Evolutionary conservation across 2,888 invertebrate species (phyloP), one percentile per base, ranked within the genome.

Genomic region (Peribatodes rhomboidaria): DNA sequence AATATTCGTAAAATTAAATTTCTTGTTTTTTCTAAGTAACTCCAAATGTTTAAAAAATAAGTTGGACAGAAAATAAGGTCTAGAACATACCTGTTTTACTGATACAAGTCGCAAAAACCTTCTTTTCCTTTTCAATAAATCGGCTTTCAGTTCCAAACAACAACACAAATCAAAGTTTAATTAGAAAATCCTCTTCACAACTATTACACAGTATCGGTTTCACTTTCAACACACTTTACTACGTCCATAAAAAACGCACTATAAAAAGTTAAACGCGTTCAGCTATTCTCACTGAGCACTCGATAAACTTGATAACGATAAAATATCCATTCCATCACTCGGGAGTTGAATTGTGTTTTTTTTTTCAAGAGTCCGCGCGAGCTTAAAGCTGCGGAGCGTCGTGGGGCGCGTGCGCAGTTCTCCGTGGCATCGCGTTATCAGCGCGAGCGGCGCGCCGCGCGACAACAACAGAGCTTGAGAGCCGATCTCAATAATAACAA

Each of bases 401-500:
- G 69, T 75, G 70, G 77, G 80, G 86, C 91, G 90, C 91, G 90
- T 87, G 92, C 89, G 85, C 92, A 83, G 88, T 81, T 81, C 88
- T 86, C 86, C 86, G 88, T 83, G 85, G 90, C 92, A 89, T 92
- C 91, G 90, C 91, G 92, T 93, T 93, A 93, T 93, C 93, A 92
- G 89, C 90, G 88, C 88, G 85, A 86, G 88, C 87, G 87, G 86
- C 86, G 87, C 88, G 86, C 89, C 86, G 89, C 87, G 87, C 91
- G 90, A 92, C 92, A 91, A 92, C 92, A 92, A 92, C 92, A 92
- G 92, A 92, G 88, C 92, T 90, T 90, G 89, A 90, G 90, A 88
- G 86, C 83, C 91, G 90, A 90, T 91, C 92, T 92, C 91, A 92
- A 92, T 92, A 92, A 92, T 89, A 92, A 93, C 92, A 93, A 92